phyloP scores from a whole-genome alignment of 92 coral and sea anemone species.

The Blastomussa wellsi region DNA sequence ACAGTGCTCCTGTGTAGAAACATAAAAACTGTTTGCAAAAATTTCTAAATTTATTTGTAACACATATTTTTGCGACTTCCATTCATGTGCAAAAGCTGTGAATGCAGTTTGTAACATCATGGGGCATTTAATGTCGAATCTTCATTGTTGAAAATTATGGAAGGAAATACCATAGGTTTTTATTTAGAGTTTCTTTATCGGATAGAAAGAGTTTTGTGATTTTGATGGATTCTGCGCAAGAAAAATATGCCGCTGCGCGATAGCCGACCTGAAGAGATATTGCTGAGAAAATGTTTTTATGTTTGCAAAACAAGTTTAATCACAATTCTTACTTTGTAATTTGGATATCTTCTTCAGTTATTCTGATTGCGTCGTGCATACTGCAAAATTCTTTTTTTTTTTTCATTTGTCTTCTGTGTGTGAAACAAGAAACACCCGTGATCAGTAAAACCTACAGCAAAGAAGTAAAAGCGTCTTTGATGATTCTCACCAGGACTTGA shows the following conservation, averaged over 20 bases:
- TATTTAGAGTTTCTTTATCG: no score
- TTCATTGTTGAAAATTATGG: background rate
- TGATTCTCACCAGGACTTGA: constrained; percentile 18
- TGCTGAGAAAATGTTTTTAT: background rate
- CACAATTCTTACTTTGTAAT: background rate
- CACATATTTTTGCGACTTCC: background rate
- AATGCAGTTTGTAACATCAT: background rate
- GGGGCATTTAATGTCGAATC: background rate
- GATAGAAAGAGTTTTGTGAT: no score
- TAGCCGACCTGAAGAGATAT: background rate
- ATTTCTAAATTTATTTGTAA: background rate
- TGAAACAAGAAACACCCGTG: background rate
- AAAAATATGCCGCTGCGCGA: no score
- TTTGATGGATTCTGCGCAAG: no score
- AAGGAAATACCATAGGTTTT: no score
- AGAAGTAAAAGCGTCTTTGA: background rate
- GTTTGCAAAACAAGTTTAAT: background rate
- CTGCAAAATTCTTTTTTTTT: background rate
- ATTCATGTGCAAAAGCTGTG: background rate
- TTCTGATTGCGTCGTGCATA: background rate
- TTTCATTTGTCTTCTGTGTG: background rate
- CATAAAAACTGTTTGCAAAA: background rate
- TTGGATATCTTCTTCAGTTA: background rate
- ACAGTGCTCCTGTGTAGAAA: constrained; percentile 6
- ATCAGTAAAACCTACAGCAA: background rate